A percentile compares a stretch with the other conserved stretches of the same genome.
Conservation (phyloP, 2,113 vertebrate genomes). For the Paraplagusia blochii region DNA sequence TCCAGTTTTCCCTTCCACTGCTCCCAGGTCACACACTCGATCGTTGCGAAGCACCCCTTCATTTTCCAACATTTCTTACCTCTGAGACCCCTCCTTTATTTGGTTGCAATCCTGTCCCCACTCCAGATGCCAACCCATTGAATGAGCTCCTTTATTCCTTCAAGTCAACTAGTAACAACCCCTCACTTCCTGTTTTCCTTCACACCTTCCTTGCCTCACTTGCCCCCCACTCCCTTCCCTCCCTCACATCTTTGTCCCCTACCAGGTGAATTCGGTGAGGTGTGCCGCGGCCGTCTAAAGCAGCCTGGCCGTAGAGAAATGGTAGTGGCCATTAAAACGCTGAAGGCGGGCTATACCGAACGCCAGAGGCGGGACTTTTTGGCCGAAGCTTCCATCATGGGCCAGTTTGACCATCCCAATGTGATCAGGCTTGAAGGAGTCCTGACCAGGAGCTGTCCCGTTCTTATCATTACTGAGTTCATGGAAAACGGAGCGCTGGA, state of each 20-base stretch:
- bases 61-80: slow-evolving; percentile 57
- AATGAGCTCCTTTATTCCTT: slow-evolving; percentile 49
- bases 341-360: slow-evolving; percentile 97
- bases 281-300: slow-evolving; percentile 93
- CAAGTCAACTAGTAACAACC: slow-evolving; percentile 61
- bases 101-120: slow-evolving; percentile 25
- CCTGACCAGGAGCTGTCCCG: slow-evolving; percentile 94
- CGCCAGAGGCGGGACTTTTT: slow-evolving; percentile 94
- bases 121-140: slow-evolving; percentile 33
- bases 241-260: neutral
- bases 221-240: slow-evolving; percentile 2
- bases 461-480: slow-evolving; percentile 98
- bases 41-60: slow-evolving; percentile 59
- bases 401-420: slow-evolving; percentile 98
- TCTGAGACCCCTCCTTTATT: slow-evolving; percentile 31
- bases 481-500: slow-evolving; percentile 98
- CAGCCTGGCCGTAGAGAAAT: slow-evolving; percentile 88
- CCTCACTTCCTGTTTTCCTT: slow-evolving; percentile 48
- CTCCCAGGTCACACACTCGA: slow-evolving; percentile 61
- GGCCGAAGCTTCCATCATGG: slow-evolving; percentile 97
- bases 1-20: slow-evolving; percentile 54
- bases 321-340: slow-evolving; percentile 95
- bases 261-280: slow-evolving; percentile 95
- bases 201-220: slow-evolving; percentile 31
- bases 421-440: slow-evolving; percentile 97